Evolutionary conservation across 2,113 vertebrate species (phyloP).

Genomic region (Phrynosoma platyrhinos): DNA sequence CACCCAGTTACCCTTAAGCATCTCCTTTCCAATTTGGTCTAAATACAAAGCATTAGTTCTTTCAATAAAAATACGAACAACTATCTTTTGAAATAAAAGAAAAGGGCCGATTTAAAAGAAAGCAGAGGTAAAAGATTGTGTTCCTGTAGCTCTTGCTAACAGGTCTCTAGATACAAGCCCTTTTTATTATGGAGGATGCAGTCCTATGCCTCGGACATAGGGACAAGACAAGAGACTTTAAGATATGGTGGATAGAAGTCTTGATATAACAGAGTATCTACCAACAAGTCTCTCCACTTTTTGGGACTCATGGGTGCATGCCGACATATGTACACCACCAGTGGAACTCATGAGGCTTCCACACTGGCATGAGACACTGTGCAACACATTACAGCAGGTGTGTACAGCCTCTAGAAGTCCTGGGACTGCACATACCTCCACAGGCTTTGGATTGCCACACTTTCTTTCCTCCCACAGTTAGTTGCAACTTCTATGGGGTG

Average conservation of each 20-base stretch:
- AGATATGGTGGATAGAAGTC: background rate
- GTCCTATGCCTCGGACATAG: background rate
- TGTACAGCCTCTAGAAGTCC: no score
- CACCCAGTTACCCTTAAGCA: slow-evolving; percentile 92
- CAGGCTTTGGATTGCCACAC: no score
- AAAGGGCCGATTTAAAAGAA: slow-evolving; percentile 78
- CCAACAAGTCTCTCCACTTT: background rate
- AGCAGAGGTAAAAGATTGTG: slow-evolving; percentile 53
- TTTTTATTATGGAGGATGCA: background rate
- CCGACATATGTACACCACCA: no score
- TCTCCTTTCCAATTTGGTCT: slow-evolving; percentile 91
- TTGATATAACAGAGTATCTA: background rate
- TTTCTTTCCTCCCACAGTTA: no score
- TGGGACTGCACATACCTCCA: no score
- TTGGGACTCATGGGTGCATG: no score
- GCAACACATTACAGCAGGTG: no score
- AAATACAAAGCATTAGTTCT: slow-evolving; percentile 95
- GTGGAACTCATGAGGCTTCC: no score
- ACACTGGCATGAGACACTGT: no score
- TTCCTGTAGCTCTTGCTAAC: background rate
- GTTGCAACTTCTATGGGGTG: no score
- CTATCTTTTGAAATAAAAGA: slow-evolving; percentile 81
- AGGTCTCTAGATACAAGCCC: background rate
- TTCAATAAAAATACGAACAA: slow-evolving; percentile 90
- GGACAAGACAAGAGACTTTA: background rate